Percentiles rank a stretch among this genome's conserved stretches.
Conservation (phyloP, 2,113 vertebrate species). For the Cottus gobio region DNA sequence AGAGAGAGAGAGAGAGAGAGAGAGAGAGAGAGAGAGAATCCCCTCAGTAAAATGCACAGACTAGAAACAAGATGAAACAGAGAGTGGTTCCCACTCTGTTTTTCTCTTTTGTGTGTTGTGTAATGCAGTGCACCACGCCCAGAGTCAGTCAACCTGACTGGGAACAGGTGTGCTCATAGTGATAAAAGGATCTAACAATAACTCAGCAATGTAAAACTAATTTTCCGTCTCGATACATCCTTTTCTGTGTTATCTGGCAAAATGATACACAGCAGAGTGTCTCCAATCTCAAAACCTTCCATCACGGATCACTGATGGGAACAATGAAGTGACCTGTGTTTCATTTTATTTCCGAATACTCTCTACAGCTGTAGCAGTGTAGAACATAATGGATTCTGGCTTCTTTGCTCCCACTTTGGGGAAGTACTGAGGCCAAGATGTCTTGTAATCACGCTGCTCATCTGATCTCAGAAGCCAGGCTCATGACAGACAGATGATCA, state of each 20-base stretch:
- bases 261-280: slow-evolving; percentile 28
- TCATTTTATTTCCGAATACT: not conserved
- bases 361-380: slow-evolving; percentile 21
- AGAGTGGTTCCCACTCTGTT: not conserved
- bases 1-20: no score
- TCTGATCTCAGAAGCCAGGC: not conserved
- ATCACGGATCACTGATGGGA: slow-evolving; percentile 1
- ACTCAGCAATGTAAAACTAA: slow-evolving; percentile 46
- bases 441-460: slow-evolving; percentile 13
- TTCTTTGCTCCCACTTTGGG: slow-evolving; percentile 35
- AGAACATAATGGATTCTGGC: slow-evolving; percentile 40
- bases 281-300: slow-evolving; percentile 1
- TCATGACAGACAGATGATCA: slow-evolving; percentile 9
- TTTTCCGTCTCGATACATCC: slow-evolving; percentile 57
- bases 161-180: slow-evolving; percentile 51
- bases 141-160: slow-evolving; percentile 30
- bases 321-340: slow-evolving; percentile 37
- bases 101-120: not conserved
- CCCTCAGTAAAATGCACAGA: not conserved
- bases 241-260: slow-evolving; percentile 39
- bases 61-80: not conserved
- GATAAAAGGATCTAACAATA: slow-evolving; percentile 54
- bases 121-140: not conserved
- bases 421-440: slow-evolving; percentile 6
- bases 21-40: no score